Conservation (phyloP, 2,888 invertebrate genomes). For the Drosophila mimica region DNA sequence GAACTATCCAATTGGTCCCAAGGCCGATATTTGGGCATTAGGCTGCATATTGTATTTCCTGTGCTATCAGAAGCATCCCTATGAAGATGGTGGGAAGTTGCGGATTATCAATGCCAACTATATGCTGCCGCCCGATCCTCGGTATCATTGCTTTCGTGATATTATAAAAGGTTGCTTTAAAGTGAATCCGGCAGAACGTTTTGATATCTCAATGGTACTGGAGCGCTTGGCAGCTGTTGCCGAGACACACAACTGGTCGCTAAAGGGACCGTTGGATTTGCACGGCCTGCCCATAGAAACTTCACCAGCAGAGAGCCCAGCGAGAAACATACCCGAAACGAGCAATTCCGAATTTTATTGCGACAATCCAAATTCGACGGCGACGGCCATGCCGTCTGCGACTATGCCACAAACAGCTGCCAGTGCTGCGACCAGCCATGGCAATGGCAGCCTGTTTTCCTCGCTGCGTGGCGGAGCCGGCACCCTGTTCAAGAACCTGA, state of each 20-base stretch:
- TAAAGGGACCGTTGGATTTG: slow-evolving; percentile 90
- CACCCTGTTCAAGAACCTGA: slow-evolving; percentile 95
- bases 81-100: slow-evolving; percentile 97
- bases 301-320: slow-evolving; percentile 71
- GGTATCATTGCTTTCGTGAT: slow-evolving; percentile 94
- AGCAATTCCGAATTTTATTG: slow-evolving; percentile 75
- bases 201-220: slow-evolving; percentile 91
- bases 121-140: slow-evolving; percentile 92
- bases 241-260: slow-evolving; percentile 92
- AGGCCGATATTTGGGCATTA: slow-evolving; percentile 98
- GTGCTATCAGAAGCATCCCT: slow-evolving; percentile 97
- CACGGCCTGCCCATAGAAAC: slow-evolving; percentile 82
- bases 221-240: slow-evolving; percentile 95
- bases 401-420: slow-evolving; percentile 18
- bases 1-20: slow-evolving; percentile 95
- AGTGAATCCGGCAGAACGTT: slow-evolving; percentile 92
- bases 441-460: slow-evolving; percentile 90
- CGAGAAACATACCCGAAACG: slow-evolving; percentile 48
- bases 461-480: slow-evolving; percentile 97
- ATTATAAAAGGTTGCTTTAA: slow-evolving; percentile 94
- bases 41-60: slow-evolving; percentile 97
- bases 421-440: slow-evolving; percentile 62
- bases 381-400: slow-evolving; percentile 50
- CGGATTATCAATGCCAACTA: slow-evolving; percentile 98
- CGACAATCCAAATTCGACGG: slow-evolving; percentile 56